Base-by-base conservation (phyloP, 2,888 invertebrate genomes). In the Pseudococcus jackbeardsleyi region DNA sequence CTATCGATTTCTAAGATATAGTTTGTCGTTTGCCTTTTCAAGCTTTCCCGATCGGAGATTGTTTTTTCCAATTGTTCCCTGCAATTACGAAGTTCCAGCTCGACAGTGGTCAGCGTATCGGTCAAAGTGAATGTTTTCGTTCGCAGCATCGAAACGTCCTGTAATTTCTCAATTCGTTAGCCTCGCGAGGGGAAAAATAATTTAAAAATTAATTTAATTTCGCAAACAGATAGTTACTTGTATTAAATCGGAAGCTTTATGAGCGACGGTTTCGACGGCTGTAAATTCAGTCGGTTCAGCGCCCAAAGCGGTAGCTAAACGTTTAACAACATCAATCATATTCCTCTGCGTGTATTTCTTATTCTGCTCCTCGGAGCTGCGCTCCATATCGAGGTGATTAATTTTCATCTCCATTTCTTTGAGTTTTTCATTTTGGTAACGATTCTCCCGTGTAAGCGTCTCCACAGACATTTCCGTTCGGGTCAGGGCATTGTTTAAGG, bases 221-320 rank as follows among this genome's bases (percentile, higher is more conserved):
- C 8, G 22, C 33, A 33, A 12, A 12, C n/a, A 11, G 77, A 84
- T 88, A 88, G 79, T 89, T 90, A 93, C 96, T 91, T 96, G 95
- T 33, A 96, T 95, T 22, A 96, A 92, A 91, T 96, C 96, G 9
- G 95, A 94, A 8, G 95, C 95, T 91, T 96, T 95, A n/a, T 96
- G 93, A 7, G 96, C 93, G 89, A 94, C 93, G 91, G 96, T 96
- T 26, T 90, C 90, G 11, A 89, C 89, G 11, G 89, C 88, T 0
- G 95, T 94, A 0, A 95, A 94, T 89, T 94, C 93, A 42, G 90
- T 90, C 79, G 91, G 90, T 91, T 94, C 95, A 0, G 93, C 92
- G 72, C 95, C 95, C 86, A 96, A 91, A n/a, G 95, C 94, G 15
- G 94, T 93, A 6, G 95, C 94, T 54, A 96, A 91, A 89, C 96